These are phyloP conservation scores for Molorchus minor DNA, from an alignment of 2,888 invertebrate species.

Conservation along the genomic window DNA sequence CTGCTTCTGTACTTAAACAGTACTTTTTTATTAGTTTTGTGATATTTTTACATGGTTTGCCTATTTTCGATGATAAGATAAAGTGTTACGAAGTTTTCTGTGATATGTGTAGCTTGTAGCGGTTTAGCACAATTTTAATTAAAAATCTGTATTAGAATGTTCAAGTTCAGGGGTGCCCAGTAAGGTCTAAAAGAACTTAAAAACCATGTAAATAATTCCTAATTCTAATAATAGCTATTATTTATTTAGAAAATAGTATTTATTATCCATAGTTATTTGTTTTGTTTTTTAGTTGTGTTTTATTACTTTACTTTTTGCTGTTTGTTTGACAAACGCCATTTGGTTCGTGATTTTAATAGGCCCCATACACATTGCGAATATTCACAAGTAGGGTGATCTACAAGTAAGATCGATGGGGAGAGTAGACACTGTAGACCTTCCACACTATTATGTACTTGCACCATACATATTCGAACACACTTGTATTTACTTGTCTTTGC, in stretches of 20 bases:
- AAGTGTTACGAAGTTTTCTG: conserved; percentile 36
- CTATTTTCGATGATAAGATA: conserved; percentile 17
- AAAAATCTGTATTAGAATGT: conserved; percentile 2
- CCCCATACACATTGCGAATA: too few species aligned
- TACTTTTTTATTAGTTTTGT: conserved; percentile 26
- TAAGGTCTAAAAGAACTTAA: conserved; percentile 5
- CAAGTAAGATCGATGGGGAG: too few species aligned
- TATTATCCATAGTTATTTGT: conserved; percentile 12
- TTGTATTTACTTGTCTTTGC: too few species aligned
- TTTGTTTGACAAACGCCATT: too few species aligned
- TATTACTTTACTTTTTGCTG: conserved; percentile 6
- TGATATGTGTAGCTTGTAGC: conserved; percentile 34
- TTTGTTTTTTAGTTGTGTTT: conserved; percentile 1
- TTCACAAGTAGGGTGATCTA: too few species aligned
- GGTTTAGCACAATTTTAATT: conserved; percentile 22
- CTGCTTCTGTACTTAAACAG: conserved; percentile 17
- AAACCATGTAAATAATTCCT: conserved; percentile 20
- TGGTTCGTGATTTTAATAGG: too few species aligned
- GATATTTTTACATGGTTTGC: conserved; percentile 28
- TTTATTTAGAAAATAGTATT: conserved; percentile 16
- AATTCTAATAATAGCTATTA: conserved; percentile 12
- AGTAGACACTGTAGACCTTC: too few species aligned
- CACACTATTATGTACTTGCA: too few species aligned
- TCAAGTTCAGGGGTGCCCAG: conserved; percentile 10
- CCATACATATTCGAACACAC: too few species aligned